Percentiles rank a stretch among this genome's conserved stretches.
Conservation (phyloP, 2,113 vertebrate species). For the Nibea albiflora region DNA sequence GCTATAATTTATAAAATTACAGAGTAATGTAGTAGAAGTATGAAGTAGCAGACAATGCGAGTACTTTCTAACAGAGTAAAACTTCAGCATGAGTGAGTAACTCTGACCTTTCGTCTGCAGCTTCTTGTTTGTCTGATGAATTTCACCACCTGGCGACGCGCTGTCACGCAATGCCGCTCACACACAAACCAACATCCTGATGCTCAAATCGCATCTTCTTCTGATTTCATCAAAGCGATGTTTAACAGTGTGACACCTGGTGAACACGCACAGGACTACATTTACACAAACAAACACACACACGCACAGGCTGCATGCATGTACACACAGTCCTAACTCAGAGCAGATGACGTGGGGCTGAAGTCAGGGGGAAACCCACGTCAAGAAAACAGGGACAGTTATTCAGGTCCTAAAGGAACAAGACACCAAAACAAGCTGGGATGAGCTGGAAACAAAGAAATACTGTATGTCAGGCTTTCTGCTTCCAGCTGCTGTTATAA, state of each 20-base stretch:
- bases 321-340: constrained; percentile 23
- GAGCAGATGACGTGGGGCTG: constrained; percentile 37
- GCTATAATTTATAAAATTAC: background rate
- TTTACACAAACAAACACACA: constrained; percentile 4
- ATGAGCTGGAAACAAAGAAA: constrained; percentile 43
- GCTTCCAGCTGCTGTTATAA: background rate
- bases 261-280: constrained; percentile 20
- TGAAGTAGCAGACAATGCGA: background rate
- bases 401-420: constrained; percentile 39
- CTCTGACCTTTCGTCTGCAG: background rate
- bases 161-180: background rate
- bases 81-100: background rate
- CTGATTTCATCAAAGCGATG: constrained; percentile 18
- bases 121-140: background rate
- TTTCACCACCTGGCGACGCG: constrained; percentile 14
- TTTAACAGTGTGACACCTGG: constrained; percentile 34
- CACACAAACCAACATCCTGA: constrained; percentile 18
- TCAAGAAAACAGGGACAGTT: constrained; percentile 21
- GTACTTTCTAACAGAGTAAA: background rate
- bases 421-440: constrained; percentile 42
- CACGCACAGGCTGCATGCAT: background rate
- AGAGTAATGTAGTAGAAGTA: no score
- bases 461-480: background rate
- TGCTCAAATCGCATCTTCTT: constrained; percentile 4
- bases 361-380: background rate